Base-by-base conservation (phyloP, 2,797 vertebrate genomes). In the Pangasius sanitwongsei region DNA sequence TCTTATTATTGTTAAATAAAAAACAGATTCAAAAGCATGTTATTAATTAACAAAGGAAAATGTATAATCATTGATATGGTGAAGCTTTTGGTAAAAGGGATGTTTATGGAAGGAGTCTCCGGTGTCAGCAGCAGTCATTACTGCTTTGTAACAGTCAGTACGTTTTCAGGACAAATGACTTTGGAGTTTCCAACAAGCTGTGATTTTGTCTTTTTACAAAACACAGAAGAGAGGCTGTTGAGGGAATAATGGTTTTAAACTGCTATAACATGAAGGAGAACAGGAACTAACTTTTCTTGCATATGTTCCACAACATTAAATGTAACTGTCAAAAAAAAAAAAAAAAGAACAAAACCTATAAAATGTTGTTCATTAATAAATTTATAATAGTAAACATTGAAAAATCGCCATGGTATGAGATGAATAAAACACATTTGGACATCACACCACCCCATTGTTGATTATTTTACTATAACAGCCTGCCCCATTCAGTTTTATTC, bases 101-200 rank as follows among this genome's bases (percentile, higher is more conserved):
- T 81, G 31, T 25, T 57, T 63, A 82, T 15, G 59, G 55, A 41
- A 83, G 59, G 57, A 63, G 57, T 83, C 81, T n/a, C 59, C 81
- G 28, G 57, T n/a, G 16, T 6, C 41, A n/a, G 74, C 6, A n/a
- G 23, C 44, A 28, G 25, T 34, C 31, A 81, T 31, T 23, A 57
- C 4, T 37, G 31, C 53, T 34, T 59, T 57, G 20, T 57, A 23
- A 81, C 2, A 8, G 4, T 78, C 44, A 41, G 16, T 13, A 20
- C 4, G 6, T 72, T 37, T 75, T 48, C 41, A n/a, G 28, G 6
- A 78, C 11, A 75, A n/a, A 75, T 11, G 25, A 50, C 25, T 50
- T 7, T n/a, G 25, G 12, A 25, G 72, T 75, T 75, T 75, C 16
- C 1, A 70, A 31, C 3, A 67, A 31, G 65, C 65, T 70, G 31